Conservation (phyloP, 2,888 invertebrate genomes). For the Rhabditoides inermis region DNA sequence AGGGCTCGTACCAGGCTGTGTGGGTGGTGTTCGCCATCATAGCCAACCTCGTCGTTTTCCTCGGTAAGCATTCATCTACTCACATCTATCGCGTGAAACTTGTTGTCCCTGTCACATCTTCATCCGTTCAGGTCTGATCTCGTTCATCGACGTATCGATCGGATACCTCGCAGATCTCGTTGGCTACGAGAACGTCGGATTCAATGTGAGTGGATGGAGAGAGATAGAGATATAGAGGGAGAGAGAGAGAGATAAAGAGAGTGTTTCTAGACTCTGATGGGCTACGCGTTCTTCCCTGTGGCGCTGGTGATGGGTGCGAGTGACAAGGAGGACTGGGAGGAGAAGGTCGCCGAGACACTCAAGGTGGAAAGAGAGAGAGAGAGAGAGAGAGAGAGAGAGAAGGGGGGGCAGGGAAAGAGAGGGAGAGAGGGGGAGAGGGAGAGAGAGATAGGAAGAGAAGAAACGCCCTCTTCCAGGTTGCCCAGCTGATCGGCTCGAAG, state of each 20-base stretch:
- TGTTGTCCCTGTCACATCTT: too few species aligned
- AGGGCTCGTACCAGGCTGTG: slow-evolving; percentile 74
- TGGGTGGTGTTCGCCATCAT: slow-evolving; percentile 73
- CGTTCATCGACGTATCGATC: slow-evolving; percentile 6
- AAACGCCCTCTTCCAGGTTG: slow-evolving; percentile 13
- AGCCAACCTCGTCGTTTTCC: slow-evolving; percentile 80
- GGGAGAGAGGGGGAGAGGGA: background rate
- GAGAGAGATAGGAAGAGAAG: background rate
- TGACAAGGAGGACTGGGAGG: slow-evolving; percentile 2
- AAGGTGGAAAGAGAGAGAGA: slow-evolving; percentile 1
- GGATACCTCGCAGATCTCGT: slow-evolving; percentile 2
- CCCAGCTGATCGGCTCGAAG: slow-evolving; percentile 19
- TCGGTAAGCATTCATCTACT: slow-evolving; percentile 58
- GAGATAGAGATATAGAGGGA: too few species aligned
- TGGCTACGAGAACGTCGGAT: slow-evolving; percentile 9
- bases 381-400: background rate
- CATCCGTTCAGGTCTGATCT: too few species aligned
- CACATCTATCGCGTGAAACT: too few species aligned
- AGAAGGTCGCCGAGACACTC: slow-evolving; percentile 4
- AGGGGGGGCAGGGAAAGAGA: too few species aligned
- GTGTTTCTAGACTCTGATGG: slow-evolving; percentile 67
- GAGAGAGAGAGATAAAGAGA: too few species aligned
- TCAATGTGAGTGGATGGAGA: slow-evolving; percentile 1
- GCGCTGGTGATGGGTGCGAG: slow-evolving; percentile 70
- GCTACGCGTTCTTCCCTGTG: slow-evolving; percentile 79